These are phyloP conservation scores for Sarcophaga rosellei DNA, from an alignment of 2,888 invertebrate species.

Conservation along the genomic window DNA sequence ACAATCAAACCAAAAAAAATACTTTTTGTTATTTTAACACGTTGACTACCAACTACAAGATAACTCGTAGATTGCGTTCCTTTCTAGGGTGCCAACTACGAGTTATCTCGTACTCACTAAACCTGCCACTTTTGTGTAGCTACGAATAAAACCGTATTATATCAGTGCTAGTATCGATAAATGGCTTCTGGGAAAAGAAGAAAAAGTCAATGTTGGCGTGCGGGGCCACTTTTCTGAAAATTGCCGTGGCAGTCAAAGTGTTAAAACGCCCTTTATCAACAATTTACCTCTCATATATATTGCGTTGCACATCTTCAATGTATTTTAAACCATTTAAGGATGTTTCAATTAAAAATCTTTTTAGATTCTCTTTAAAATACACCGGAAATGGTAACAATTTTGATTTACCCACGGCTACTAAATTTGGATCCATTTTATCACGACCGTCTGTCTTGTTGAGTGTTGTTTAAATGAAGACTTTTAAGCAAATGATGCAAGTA, in stretches of 20 bases:
- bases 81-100: too few relatives aligned
- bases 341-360: constrained; percentile 51
- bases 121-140: too few relatives aligned
- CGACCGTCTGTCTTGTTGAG: neutral
- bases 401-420: neutral
- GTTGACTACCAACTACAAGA: too few relatives aligned
- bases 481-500: neutral
- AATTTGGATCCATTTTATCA: neutral
- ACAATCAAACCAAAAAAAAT: neutral
- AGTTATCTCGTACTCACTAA: too few relatives aligned
- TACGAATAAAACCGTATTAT: too few relatives aligned
- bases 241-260: too few relatives aligned
- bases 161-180: too few relatives aligned
- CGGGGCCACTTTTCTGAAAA: too few relatives aligned
- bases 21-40: too few relatives aligned
- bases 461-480: neutral
- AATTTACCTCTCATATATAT: constrained; percentile 55
- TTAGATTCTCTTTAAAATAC: constrained; percentile 50
- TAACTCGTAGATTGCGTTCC: too few relatives aligned
- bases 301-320: constrained; percentile 35
- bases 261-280: neutral
- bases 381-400: constrained; percentile 43
- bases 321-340: constrained; percentile 63
- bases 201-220: too few relatives aligned
- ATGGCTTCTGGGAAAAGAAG: too few relatives aligned